Evolutionary conservation across 2,888 invertebrate species (phyloP), one percentile per base, ranked within the genome.

Genomic region (Drosophila subsilvestris): DNA sequence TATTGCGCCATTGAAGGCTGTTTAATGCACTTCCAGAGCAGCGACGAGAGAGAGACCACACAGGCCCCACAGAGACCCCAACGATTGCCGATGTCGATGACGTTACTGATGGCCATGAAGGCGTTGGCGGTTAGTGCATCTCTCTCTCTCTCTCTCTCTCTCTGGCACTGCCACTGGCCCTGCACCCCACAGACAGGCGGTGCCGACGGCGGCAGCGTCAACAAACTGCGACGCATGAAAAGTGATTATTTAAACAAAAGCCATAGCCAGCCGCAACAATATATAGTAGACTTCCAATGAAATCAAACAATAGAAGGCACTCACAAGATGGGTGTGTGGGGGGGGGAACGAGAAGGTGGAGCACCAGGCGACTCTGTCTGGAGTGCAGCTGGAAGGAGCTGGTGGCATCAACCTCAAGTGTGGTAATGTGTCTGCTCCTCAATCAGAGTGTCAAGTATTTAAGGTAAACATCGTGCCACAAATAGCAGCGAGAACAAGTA

Each of bases 191-290:
- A 27, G 27, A 27, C 27, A 27, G 27, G 8, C 27, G 8, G 7
- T 7, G 25, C 25, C 6, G 27, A 27, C 27, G 27, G 27, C 7
- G 27, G 27, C 27, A 66, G 55, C 77, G 73, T 80, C 86, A 80
- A 86, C 78, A 80, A 84, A 84, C 65, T 74, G 74, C 70, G 71
- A 67, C 76, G 74, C 60, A 76, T 74, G 70, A 76, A 65, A 79
- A 74, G 56, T 70, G 63, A 72, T 76, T 69, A 72, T 69, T 78
- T 88, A 83, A 85, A 88, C 74, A 86, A 80, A 69, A 77, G 71
- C 63, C 14, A 37, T 7, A n/a, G 37, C 37, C 32, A 50, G 48
- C 63, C 48, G 44, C 65, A 65, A 18, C 54, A 49, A 27, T 20
- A 17, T 69, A 47, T 51, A 54, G 44, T 47, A 48, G 47, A 61